These are phyloP conservation scores for Pristis pectinata DNA, from an alignment of 2,797 vertebrate genomes.

Conservation along the genomic window DNA sequence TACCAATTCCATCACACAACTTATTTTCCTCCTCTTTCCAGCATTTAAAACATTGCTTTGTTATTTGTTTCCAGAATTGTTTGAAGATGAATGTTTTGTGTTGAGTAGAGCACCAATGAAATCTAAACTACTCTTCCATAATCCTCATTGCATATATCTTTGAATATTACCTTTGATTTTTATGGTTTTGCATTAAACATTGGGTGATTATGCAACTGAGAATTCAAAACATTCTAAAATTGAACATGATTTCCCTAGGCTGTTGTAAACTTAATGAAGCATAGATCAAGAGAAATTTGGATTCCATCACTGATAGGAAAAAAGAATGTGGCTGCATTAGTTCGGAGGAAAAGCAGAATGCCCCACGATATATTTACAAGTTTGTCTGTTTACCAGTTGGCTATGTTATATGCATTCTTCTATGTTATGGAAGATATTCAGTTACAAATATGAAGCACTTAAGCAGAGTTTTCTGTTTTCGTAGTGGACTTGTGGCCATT, in stretches of 20 bases:
- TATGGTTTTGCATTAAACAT: background rate
- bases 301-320: background rate
- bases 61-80: constrained; percentile 5
- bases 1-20: background rate
- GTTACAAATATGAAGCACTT: constrained; percentile 16
- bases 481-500: background rate
- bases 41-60: background rate
- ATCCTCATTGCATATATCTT: background rate
- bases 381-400: constrained; percentile 8
- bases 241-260: constrained; percentile 3
- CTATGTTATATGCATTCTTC: background rate
- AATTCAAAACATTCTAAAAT: background rate
- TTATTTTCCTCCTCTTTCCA: background rate
- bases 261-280: constrained; percentile 5
- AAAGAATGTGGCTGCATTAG: background rate
- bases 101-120: background rate
- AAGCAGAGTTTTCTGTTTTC: constrained; percentile 20
- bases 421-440: background rate
- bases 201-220: background rate
- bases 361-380: background rate
- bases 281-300: constrained; percentile 4
- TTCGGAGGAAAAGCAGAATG: background rate
- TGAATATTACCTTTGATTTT: background rate
- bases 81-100: background rate
- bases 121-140: background rate